Evolutionary conservation across 37 sponge, comb jelly and placozoan genomes (phyloP), one percentile per base, ranked within the genome.

Genomic region (Oopsacas minuta): DNA sequence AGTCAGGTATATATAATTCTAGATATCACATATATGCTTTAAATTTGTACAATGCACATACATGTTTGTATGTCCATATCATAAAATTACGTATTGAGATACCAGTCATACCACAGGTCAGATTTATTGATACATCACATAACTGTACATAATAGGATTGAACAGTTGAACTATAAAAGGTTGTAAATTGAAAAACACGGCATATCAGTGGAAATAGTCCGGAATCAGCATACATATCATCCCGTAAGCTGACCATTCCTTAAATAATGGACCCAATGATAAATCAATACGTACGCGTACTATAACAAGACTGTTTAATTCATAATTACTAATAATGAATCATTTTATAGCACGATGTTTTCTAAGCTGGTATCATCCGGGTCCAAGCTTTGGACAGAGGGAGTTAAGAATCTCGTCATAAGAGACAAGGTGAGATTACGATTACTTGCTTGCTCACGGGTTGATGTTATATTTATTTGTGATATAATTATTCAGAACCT

Each of bases 311-410:
- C 17, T 46, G 12, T 25, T 25, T 32, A 81, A 81, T 81, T 81
- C 10, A 32, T 17, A 8, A 12, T 81, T 81, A 25, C 81, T 25
- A 12, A n/a, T 81, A 30, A 81, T n/a, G n/a, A n/a, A n/a, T n/a
- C n/a, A n/a, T n/a, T n/a, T 12, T n/a, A 37, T 53, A 88, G 88
- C 34, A 87, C 53, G 38, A 88, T 93, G 91, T 91, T 93, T 81
- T 89, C 91, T 7, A 83, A 90, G 52, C 20, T 88, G 82, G 85
- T 93, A 84, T 86, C 82, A 28, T 82, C 93, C 0, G 92, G 94
- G 20, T 93, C 93, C 28, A 91, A 93, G 87, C 90, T 89, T 49
- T 90, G 91, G 42, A 96, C 94, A 92, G 97, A 96, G 52, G 97
- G 97, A 81, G 94, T 96, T 25, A 93, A 92, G 84, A 96, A 91